Base-by-base conservation (phyloP, 1,140 invertebrate species). In the Zaprionus africanus region DNA sequence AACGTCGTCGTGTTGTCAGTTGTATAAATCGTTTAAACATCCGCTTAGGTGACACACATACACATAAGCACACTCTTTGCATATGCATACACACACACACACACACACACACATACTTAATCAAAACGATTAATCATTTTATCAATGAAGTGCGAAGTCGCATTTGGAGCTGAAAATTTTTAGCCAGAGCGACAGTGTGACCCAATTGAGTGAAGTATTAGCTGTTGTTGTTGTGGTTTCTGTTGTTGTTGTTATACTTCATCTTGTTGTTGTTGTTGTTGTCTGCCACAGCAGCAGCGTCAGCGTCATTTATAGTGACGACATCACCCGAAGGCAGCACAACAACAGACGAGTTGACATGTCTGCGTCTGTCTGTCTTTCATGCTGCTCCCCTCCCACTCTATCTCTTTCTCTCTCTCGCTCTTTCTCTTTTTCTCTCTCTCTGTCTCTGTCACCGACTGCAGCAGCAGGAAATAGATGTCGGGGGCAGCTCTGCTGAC, bases 71-170 rank as follows among this genome's bases (percentile, higher is more conserved):
- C 34, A 58, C 62, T 34, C 0, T 11, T 11, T 31, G 13, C 49
- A 56, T 51, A 26, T 19, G n/a, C 28, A 62, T 12, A 70, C 36
- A n/a, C n/a, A n/a, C n/a, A 56, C 49, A 56, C 26, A 62, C 24
- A 13, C 31, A 24, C 13, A 61, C 46, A 65, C 54, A 51, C 26
- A 13, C 34, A 9, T 22, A 34, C 9, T 66, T 81, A 83, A 80
- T 78, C 78, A 88, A 73, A 83, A 83, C 84, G 84, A 87, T 87
- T 88, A 87, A 87, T 88, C 84, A 87, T 83, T 87, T 85, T 85
- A 84, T 84, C 82, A 84, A 84, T 84, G 82, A 84, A 85, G 82
- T 84, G 82, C 70, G 66, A 82, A 82, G 62, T 81, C 57, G 46
- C 73, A 64, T 71, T 51, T 51, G 19, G 41, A 79, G 54, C 22